Base-by-base conservation (phyloP, 2,888 invertebrate genomes). In the Sialis fuliginosa region DNA sequence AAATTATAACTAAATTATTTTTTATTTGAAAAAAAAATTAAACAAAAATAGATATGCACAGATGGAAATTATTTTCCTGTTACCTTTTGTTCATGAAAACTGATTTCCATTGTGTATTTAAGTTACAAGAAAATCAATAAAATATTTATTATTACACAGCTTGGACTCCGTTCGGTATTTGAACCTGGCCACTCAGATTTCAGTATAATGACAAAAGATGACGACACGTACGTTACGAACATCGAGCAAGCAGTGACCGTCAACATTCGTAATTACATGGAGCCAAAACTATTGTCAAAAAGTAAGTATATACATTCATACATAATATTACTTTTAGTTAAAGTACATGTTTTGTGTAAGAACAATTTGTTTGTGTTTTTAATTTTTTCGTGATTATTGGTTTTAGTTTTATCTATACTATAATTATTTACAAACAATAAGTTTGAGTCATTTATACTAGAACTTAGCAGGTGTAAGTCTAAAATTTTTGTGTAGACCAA, bases 161-260 rank as follows among this genome's bases (percentile, higher is more conserved):
- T 88, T 55, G 85, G 86, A 37, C 76, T 87, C 52, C 68, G 74
- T 52, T 79, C 82, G 58, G 80, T 86, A 42, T 88, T 89, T 60
- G 85, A 88, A 62, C 86, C 87, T 2, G 71, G 81, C 49, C 77
- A 79, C 51, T 80, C 81, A 4, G 83, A 88, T 65, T 80, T 88
- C 58, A 73, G 78, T 12, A 77, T 77, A 48, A 85, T 88, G 86
- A 86, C 87, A 33, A 69, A 71, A 13, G 81, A 84, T 57, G 65
- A 72, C n/a, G 77, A 80, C 37, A 76, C 86, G 48, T 88, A 84
- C 58, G 86, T 85, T 34, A 77, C 82, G 48, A 86, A 86, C 62
- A 79, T 88, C 55, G 86, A 88, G 62, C 88, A 88, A 64, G 79
- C 81, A 12, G 82, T 89, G 50, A 84, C 84, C 46, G 82, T 89